Evolutionary conservation across 2,888 invertebrate species (phyloP), one percentile per base, ranked within the genome.

Genomic region (Mythimna albipuncta): DNA sequence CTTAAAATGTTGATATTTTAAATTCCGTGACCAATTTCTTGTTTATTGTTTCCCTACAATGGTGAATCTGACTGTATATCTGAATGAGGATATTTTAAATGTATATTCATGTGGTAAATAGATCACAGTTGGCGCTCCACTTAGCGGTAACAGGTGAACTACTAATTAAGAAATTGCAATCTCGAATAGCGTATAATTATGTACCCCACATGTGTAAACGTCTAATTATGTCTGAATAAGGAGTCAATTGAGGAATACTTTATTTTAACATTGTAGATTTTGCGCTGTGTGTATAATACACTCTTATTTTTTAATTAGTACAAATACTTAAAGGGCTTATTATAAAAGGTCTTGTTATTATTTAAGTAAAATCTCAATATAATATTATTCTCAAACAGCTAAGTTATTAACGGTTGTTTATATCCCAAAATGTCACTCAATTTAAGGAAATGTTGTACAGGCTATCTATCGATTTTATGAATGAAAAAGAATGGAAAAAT

Each of bases 131-230:
- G 71, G 80, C 67, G 64, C 65, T 78, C 79, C 81, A 79, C 79
- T 82, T 75, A 79, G 74, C 79, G 82, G 81, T 76, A 86, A 87
- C 87, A 87, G 85, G 86, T 86, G 86, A 85, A 81, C 81, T 80
- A 81, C 81, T 89, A 91, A 90, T 92, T 91, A 89, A 85, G 84
- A 85, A 87, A 75, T 78, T 69, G 81, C 75, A 83, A 81, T 83
- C 86, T 84, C 63, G 81, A 79, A 87, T 88, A 85, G 88, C 73
- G 79, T 81, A 86, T 90, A 91, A 91, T 90, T 90, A 90, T 85
- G 80, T 85, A 87, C 77, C 82, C 81, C 71, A 71, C 72, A 70
- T 64, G 68, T 84, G 82, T 79, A 74, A 82, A 82, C 84, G 87
- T 73, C 69, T 83, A 67, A 79, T 79, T 79, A 82, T 68, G 47